Evolutionary conservation across 2,888 invertebrate genomes (phyloP).

Genomic region (Drosophila borborema): DNA sequence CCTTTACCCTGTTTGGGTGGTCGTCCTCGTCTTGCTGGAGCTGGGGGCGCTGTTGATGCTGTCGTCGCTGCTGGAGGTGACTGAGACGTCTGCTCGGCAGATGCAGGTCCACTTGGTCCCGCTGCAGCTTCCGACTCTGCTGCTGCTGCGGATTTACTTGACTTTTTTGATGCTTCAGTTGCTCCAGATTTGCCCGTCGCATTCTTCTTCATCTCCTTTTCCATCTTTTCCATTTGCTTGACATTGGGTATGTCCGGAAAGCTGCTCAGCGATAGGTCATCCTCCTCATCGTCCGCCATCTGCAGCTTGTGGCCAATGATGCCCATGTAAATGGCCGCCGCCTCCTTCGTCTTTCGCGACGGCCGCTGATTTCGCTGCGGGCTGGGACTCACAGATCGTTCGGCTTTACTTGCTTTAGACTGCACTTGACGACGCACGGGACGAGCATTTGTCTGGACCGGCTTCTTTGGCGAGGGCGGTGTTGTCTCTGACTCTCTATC

Average conservation of each 20-base stretch:
- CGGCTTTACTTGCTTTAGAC: slow-evolving; percentile 34
- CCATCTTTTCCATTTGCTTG: slow-evolving; percentile 87
- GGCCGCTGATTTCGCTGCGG: slow-evolving; percentile 85
- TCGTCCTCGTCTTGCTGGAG: slow-evolving; percentile 56
- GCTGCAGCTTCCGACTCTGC: slow-evolving; percentile 37
- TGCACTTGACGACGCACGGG: slow-evolving; percentile 59
- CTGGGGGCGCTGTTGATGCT: neutral
- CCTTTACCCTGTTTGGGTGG: slow-evolving; percentile 15
- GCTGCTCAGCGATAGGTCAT: slow-evolving; percentile 88
- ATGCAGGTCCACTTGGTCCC: slow-evolving; percentile 51
- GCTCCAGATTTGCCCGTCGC: slow-evolving; percentile 61
- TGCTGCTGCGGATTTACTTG: slow-evolving; percentile 28
- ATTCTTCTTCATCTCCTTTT: slow-evolving; percentile 86
- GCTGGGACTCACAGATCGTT: slow-evolving; percentile 45
- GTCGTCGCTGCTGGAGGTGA: neutral
- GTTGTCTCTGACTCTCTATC: slow-evolving; percentile 31
- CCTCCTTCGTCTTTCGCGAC: slow-evolving; percentile 90
- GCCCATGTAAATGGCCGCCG: slow-evolving; percentile 91
- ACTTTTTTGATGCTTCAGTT: slow-evolving; percentile 28
- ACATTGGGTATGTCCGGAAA: slow-evolving; percentile 89
- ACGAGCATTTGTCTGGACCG: slow-evolving; percentile 40
- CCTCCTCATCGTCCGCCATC: slow-evolving; percentile 88
- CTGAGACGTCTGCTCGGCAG: slow-evolving; percentile 54
- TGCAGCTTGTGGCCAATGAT: slow-evolving; percentile 89
- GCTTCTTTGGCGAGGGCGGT: slow-evolving; percentile 67